Evolutionary conservation across 2,113 vertebrate genomes (phyloP).

Genomic region (zebrafish (Danio rerio)): DNA sequence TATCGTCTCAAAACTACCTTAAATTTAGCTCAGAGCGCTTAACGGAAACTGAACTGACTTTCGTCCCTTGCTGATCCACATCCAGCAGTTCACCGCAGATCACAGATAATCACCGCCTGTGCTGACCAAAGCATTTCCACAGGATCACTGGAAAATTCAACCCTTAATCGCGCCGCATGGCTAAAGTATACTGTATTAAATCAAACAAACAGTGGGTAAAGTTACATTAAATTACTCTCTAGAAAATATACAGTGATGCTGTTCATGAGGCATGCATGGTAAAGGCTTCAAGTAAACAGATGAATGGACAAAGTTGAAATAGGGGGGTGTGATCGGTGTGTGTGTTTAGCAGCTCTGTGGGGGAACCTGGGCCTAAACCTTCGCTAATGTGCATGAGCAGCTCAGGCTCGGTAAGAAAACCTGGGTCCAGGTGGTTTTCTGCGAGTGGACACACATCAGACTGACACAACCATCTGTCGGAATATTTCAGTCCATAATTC

Average conservation of each 20-base stretch:
- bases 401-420: constrained; percentile 30
- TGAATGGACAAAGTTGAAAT: neutral
- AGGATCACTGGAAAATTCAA: constrained; percentile 32
- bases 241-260: constrained; percentile 8
- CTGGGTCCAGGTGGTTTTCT: constrained; percentile 46
- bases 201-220: constrained; percentile 12
- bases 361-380: constrained; percentile 5
- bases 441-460: constrained; percentile 41
- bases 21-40: constrained; percentile 30
- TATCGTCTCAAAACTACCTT: neutral
- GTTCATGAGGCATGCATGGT: neutral
- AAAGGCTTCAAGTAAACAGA: neutral
- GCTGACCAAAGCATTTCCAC: constrained; percentile 34
- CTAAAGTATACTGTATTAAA: constrained; percentile 4
- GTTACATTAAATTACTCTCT: neutral
- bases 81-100: constrained; percentile 40
- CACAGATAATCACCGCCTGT: constrained; percentile 34
- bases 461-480: constrained; percentile 52
- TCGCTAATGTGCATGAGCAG: constrained; percentile 17
- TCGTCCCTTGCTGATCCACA: constrained; percentile 1
- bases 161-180: constrained; percentile 2
- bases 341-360: neutral
- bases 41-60: constrained; percentile 32
- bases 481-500: constrained; percentile 33
- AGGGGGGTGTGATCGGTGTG: neutral